Conservation (phyloP, 2,888 invertebrate genomes). For the Acronicta aceris region DNA sequence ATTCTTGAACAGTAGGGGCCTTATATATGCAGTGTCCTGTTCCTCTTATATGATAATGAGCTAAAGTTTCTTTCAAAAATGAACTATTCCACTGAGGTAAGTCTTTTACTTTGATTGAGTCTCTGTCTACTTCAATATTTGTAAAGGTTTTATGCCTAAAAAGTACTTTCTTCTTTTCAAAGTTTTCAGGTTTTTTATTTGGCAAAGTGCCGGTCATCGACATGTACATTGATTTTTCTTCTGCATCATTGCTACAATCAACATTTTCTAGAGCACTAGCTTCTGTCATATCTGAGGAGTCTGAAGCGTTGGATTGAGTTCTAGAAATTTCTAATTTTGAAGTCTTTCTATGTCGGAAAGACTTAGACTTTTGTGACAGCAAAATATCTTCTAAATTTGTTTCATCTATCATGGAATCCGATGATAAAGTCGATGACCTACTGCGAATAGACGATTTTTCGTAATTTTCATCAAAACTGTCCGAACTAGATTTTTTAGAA, state of each 20-base stretch:
- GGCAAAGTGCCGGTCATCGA: conserved; percentile 84
- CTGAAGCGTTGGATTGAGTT: conserved; percentile 77
- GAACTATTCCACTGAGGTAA: conserved; percentile 75
- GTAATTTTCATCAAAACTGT: conserved; percentile 53
- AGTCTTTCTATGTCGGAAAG: conserved; percentile 76
- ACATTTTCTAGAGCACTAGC: conserved; percentile 86
- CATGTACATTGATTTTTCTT: conserved; percentile 73
- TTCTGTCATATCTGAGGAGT: conserved; percentile 77
- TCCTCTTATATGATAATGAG: conserved; percentile 84
- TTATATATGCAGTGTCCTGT: conserved; percentile 86
- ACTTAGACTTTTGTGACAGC: conserved; percentile 82
- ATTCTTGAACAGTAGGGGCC: conserved; percentile 81
- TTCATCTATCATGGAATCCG: conserved; percentile 84
- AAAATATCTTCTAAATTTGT: conserved; percentile 85
- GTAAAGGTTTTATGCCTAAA: conserved; percentile 87
- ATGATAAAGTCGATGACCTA: conserved; percentile 78
- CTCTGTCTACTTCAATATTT: conserved; percentile 82
- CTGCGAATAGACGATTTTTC: conserved; percentile 64
- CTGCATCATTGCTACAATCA: conserved; percentile 77
- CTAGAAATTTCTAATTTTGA: conserved; percentile 69
- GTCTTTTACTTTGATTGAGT: conserved; percentile 73
- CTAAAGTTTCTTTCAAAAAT: conserved; percentile 80
- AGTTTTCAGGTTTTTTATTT: conserved; percentile 69
- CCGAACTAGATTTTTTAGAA: conserved; percentile 57
- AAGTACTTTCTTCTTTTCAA: conserved; percentile 77